These are phyloP conservation scores for Melanchra persicariae DNA, from an alignment of 2,888 invertebrate genomes.

Conservation along the genomic window DNA sequence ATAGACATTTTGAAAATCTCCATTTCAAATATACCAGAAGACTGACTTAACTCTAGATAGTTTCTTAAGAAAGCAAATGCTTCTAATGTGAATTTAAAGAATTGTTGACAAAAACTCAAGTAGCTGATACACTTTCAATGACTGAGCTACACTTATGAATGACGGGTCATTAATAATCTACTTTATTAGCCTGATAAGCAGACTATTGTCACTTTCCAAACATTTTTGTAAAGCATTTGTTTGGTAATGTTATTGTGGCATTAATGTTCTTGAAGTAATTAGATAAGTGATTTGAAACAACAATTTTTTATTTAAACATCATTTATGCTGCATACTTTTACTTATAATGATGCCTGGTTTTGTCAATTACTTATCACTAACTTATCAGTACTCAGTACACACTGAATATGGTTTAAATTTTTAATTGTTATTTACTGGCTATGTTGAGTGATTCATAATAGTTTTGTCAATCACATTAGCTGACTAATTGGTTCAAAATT, in stretches of 20 bases:
- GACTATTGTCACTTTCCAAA: conserved; percentile 38
- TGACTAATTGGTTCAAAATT: conserved; percentile 1
- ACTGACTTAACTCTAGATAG: not conserved
- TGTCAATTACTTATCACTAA: not conserved
- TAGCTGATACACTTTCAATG: conserved; percentile 39
- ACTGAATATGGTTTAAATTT: not conserved
- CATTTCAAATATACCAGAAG: conserved; percentile 27
- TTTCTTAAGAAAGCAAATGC: conserved; percentile 1
- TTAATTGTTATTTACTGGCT: not conserved
- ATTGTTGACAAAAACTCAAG: conserved; percentile 42
- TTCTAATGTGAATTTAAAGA: conserved; percentile 21
- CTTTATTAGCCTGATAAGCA: conserved; percentile 49
- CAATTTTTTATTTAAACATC: not conserved
- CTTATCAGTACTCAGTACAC: no score
- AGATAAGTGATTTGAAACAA: not conserved
- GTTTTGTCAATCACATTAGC: conserved; percentile 9
- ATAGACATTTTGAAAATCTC: conserved; percentile 20
- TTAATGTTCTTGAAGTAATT: conserved; percentile 5
- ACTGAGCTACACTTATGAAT: conserved; percentile 22
- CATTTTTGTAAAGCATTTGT: no score
- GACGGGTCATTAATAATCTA: conserved; percentile 50
- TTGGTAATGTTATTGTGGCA: conserved; percentile 21
- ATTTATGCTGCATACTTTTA: not conserved
- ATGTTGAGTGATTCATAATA: not conserved
- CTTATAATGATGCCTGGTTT: not conserved